Base-by-base conservation (phyloP, 1,140 invertebrate species). In the Drosophila eugracilis region DNA sequence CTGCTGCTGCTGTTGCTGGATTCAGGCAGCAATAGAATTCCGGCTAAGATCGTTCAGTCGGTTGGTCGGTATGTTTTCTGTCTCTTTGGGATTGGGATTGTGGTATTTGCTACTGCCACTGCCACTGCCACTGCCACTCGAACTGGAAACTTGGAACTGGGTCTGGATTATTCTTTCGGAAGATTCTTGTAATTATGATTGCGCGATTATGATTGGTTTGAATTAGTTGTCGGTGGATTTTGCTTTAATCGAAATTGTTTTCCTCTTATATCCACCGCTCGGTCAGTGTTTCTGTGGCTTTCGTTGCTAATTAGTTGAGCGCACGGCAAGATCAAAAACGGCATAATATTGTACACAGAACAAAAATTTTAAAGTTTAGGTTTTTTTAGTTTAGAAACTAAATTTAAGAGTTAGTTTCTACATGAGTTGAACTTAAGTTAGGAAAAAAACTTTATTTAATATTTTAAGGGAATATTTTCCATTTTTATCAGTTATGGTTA, bases 151-250 rank as follows among this genome's bases (percentile, higher is more conserved):
- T n/a, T n/a, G 44, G 5, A 32, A 30, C 17, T 55, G 34, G 30
- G 42, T 14, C 59, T 50, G 44, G 60, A 44, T 59, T 72, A 70
- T 79, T 70, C 60, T 69, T 83, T 83, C 73, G 63, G 47, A 19
- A 65, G 71, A 86, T 85, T 74, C 81, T 86, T 81, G 81, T 85
- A 86, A 85, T 85, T 86, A 85, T 88, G 81, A 85, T 85, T 86
- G 77, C 62, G 67, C 81, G 81, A 77, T 85, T 86, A 86, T 86
- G 73, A 66, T 84, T 73, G 83, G 72, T 85, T 84, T 76, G 81
- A 84, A 86, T 85, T 81, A 85, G 81, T 86, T 81, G 81, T 73
- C 67, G 80, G 77, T 74, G 48, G 63, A 77, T 78, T 75, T 66
- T 49, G 54, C 50, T 69, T 84, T 79, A 71, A 86, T 77, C 77